Evolutionary conservation across 2,888 invertebrate genomes (phyloP).

Genomic region (Caenorhabditis sinica): DNA sequence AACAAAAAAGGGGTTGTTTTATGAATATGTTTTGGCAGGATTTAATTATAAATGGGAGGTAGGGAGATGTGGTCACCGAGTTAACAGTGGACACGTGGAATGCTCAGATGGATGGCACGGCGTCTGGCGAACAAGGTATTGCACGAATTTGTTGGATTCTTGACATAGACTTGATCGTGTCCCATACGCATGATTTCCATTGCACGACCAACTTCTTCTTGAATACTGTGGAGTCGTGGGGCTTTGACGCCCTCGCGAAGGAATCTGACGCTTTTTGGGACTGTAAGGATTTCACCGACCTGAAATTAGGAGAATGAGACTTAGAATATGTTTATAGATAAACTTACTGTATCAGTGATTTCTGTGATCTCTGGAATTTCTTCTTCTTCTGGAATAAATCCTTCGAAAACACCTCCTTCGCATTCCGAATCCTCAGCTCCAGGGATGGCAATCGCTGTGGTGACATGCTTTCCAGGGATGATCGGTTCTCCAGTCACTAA

Average conservation of each 20-base stretch:
- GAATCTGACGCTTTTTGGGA: constrained; percentile 77
- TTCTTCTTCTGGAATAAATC: constrained; percentile 52
- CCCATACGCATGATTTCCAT: constrained; percentile 82
- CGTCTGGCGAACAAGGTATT: constrained; percentile 69
- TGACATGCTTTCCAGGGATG: constrained; percentile 39
- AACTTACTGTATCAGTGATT: constrained; percentile 53
- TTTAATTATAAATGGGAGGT: constrained; percentile 41
- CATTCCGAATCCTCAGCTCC: constrained; percentile 53
- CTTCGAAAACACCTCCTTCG: constrained; percentile 47
- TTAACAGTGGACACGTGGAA: constrained; percentile 72
- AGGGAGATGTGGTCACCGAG: constrained; percentile 4
- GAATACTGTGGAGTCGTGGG: constrained; percentile 80
- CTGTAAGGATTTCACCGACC: constrained; percentile 65
- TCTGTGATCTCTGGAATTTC: constrained; percentile 59
- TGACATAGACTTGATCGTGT: constrained; percentile 74
- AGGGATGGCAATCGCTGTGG: constrained; percentile 68
- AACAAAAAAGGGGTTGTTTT: not conserved
- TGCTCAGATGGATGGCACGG: constrained; percentile 68
- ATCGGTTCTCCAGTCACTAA: constrained; percentile 73
- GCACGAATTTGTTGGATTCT: constrained; percentile 71
- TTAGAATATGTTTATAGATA: not conserved
- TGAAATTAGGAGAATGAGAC: not conserved
- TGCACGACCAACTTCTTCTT: constrained; percentile 82
- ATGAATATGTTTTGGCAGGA: constrained; percentile 34
- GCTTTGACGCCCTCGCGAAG: constrained; percentile 80